These are phyloP conservation scores for Machimus atricapillus DNA, from an alignment of 2,888 invertebrate genomes.

Conservation along the genomic window DNA sequence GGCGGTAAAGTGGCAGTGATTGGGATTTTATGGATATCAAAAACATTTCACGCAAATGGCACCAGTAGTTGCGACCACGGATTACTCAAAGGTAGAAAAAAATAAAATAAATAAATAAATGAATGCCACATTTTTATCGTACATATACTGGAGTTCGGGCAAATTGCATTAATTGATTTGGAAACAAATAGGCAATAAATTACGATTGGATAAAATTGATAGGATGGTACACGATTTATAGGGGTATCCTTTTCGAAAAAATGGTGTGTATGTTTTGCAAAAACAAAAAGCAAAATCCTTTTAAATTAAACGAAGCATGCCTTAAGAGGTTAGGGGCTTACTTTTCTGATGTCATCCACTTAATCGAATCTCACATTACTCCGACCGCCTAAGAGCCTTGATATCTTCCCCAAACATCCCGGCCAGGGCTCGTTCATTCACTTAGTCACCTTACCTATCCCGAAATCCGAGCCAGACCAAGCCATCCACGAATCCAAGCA, in stretches of 20 bases:
- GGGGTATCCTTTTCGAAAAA: background rate
- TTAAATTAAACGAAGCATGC: constrained; percentile 33
- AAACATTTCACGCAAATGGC: background rate
- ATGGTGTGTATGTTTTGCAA: background rate
- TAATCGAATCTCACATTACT: constrained; percentile 47
- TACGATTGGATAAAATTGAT: background rate
- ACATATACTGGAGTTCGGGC: background rate
- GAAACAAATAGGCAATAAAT: constrained; percentile 3
- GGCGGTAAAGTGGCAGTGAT: background rate
- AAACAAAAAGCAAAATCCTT: background rate
- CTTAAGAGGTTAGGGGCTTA: constrained; percentile 31
- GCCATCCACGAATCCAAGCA: background rate
- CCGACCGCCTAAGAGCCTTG: background rate
- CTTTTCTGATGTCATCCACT: constrained; percentile 46
- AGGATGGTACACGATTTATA: background rate
- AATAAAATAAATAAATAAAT: background rate
- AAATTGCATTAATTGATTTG: constrained; percentile 9
- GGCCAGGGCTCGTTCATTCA: background rate
- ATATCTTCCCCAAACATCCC: background rate
- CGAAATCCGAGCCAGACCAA: background rate
- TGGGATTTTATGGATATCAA: background rate
- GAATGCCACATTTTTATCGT: background rate
- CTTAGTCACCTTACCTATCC: background rate
- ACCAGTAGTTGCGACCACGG: background rate
- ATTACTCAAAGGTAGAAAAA: background rate